Conservation (phyloP, 2,888 invertebrate genomes). For the Ochropleura plecta region DNA sequence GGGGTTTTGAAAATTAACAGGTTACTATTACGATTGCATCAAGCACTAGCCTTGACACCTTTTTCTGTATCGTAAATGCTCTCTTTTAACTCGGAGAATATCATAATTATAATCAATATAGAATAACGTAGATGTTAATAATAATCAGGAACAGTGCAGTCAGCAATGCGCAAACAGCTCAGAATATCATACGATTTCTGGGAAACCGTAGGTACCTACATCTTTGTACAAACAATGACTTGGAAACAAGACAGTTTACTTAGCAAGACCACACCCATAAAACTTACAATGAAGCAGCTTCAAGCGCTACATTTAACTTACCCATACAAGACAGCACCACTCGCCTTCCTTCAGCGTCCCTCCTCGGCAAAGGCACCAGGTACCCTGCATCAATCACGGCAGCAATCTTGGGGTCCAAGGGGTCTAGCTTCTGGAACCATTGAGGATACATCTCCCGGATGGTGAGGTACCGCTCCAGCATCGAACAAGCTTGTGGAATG, state of each 20-base stretch:
- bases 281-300: neutral
- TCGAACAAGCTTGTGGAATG: conserved; percentile 95
- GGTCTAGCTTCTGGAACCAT: conserved; percentile 96
- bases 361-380: conserved; percentile 93
- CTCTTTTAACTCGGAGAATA: neutral
- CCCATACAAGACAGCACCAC: conserved; percentile 95
- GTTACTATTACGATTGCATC: neutral
- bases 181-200: neutral
- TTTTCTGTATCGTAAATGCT: neutral
- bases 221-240: neutral
- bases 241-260: neutral
- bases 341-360: conserved; percentile 94
- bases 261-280: neutral
- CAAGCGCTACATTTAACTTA: conserved; percentile 72
- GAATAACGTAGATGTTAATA: neutral
- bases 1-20: neutral
- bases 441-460: conserved; percentile 96
- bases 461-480: conserved; percentile 96
- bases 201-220: neutral
- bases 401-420: conserved; percentile 94
- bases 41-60: too few relatives aligned
- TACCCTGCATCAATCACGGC: conserved; percentile 96
- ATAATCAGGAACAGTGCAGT: neutral
- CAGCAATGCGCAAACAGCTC: neutral
- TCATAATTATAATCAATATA: too few relatives aligned